Conservation (phyloP, 2,888 invertebrate genomes). For the Operophtera brumata region DNA sequence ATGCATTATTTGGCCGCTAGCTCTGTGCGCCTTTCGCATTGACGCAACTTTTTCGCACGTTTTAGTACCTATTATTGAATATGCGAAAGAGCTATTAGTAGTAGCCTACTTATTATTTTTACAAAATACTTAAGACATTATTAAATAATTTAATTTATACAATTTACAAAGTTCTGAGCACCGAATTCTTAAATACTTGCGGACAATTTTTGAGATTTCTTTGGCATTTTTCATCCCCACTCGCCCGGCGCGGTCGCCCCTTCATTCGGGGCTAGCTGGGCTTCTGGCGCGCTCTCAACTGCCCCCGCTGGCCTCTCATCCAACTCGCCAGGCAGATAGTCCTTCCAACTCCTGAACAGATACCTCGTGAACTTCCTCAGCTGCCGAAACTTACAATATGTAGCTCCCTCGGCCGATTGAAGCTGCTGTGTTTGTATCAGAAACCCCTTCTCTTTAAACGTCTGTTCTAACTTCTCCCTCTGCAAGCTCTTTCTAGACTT, state of each 20-base stretch:
- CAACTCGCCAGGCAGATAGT: conserved; percentile 91
- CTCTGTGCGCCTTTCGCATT: conserved; percentile 13
- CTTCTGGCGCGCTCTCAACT: conserved; percentile 6
- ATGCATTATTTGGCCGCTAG: conserved; percentile 58
- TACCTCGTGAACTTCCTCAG: conserved; percentile 94
- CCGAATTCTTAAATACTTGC: conserved; percentile 11
- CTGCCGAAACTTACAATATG: conserved; percentile 95
- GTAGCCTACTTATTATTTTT: conserved; percentile 9
- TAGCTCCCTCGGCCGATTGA: conserved; percentile 95
- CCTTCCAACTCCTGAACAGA: conserved; percentile 95
- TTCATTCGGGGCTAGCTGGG: conserved; percentile 32
- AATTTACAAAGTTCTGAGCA: conserved; percentile 18
- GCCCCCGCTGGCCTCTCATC: conserved; percentile 49
- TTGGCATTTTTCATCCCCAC: conserved; percentile 51
- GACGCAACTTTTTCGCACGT: background rate
- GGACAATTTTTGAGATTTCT: conserved; percentile 25
- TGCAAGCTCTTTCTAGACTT: conserved; percentile 91
- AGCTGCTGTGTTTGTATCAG: conserved; percentile 95
- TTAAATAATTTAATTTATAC: background rate
- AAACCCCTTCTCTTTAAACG: conserved; percentile 95
- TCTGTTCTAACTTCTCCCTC: conserved; percentile 93
- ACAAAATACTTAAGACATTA: conserved; percentile 1
- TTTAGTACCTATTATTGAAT: background rate
- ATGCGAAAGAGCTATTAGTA: background rate
- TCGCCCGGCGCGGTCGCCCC: conserved; percentile 42